Percentiles rank a stretch among this genome's conserved stretches.
Evolutionary conservation across 30 jellyfish, hydroid and myxozoan genomes (phyloP).

Genomic region (Clytia hemisphaerica): DNA sequence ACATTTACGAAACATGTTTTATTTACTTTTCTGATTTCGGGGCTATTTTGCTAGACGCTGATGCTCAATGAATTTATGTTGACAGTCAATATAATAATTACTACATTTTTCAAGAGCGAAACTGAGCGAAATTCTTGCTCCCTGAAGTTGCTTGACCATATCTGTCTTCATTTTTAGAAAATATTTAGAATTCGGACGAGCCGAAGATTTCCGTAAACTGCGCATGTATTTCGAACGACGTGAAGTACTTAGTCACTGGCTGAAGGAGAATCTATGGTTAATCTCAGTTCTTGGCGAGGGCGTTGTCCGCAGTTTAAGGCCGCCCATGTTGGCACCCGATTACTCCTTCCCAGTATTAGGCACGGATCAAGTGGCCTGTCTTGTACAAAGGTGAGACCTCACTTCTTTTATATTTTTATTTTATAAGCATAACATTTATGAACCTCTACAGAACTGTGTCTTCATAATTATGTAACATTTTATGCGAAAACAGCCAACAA

Average conservation of each 20-base stretch:
- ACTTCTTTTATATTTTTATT: neutral
- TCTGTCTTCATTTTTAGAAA: slow-evolving; percentile 42
- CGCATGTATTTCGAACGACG: slow-evolving; percentile 72
- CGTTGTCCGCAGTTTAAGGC: slow-evolving; percentile 60
- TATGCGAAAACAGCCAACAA: too few species aligned
- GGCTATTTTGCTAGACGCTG: too few species aligned
- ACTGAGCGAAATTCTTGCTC: too few species aligned
- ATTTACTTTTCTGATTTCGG: too few species aligned
- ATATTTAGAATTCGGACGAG: slow-evolving; percentile 68
- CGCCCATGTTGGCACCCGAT: slow-evolving; percentile 62
- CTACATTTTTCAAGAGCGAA: too few species aligned
- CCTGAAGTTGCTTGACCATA: too few species aligned
- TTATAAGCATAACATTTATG: too few species aligned
- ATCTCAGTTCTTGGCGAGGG: slow-evolving; percentile 63
- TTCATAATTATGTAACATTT: too few species aligned
- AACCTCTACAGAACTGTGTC: too few species aligned
- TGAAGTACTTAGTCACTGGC: slow-evolving; percentile 80
- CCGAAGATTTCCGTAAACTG: slow-evolving; percentile 56
- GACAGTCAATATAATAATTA: too few species aligned
- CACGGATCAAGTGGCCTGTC: slow-evolving; percentile 68
- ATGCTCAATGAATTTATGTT: too few species aligned
- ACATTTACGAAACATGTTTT: neutral
- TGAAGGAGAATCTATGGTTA: slow-evolving; percentile 77
- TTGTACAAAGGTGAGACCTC: slow-evolving; percentile 65
- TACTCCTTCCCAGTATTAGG: slow-evolving; percentile 49